Evolutionary conservation across 53 echinoderm and acorn worm genomes (phyloP).

Genomic region (Patiria pectinifera): DNA sequence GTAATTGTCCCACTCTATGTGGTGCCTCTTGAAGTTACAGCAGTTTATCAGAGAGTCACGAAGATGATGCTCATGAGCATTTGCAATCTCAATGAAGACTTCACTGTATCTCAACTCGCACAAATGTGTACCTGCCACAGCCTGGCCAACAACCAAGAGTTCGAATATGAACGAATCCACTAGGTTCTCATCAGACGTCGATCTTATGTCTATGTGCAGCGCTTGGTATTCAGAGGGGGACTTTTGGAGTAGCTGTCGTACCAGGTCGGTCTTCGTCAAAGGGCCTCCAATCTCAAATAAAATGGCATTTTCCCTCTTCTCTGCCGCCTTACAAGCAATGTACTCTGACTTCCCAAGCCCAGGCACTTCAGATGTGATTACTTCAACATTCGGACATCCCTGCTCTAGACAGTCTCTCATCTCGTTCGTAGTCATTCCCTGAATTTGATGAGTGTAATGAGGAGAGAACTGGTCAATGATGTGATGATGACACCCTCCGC

Average conservation of each 20-base stretch:
- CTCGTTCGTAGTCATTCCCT: conserved; percentile 54
- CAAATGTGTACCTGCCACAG: conserved; percentile 51
- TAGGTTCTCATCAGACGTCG: conserved; percentile 39
- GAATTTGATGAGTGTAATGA: conserved; percentile 48
- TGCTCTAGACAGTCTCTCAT: conserved; percentile 55
- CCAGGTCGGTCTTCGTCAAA: conserved; percentile 48
- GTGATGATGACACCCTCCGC: conserved; percentile 65
- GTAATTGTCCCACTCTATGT: conserved; percentile 61
- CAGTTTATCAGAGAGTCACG: conserved; percentile 51
- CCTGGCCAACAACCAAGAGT: conserved; percentile 52
- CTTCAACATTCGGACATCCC: conserved; percentile 66
- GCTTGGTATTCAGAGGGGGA: background rate
- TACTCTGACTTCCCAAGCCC: conserved; percentile 68
- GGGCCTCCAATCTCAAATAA: conserved; percentile 50
- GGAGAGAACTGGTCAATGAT: conserved; percentile 74
- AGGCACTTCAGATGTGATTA: conserved; percentile 61
- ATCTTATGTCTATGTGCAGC: conserved; percentile 53
- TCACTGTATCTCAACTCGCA: conserved; percentile 9
- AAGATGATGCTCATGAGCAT: conserved; percentile 54
- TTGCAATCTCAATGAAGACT: conserved; percentile 59
- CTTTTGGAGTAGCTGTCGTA: conserved; percentile 22
- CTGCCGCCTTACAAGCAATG: conserved; percentile 26
- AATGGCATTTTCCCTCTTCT: conserved; percentile 6
- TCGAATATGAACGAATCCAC: conserved; percentile 63
- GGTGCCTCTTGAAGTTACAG: conserved; percentile 52